Percentiles rank a stretch among this genome's conserved stretches.
Conservation (phyloP, 2,888 invertebrate genomes). For the Elgonia sp. region DNA sequence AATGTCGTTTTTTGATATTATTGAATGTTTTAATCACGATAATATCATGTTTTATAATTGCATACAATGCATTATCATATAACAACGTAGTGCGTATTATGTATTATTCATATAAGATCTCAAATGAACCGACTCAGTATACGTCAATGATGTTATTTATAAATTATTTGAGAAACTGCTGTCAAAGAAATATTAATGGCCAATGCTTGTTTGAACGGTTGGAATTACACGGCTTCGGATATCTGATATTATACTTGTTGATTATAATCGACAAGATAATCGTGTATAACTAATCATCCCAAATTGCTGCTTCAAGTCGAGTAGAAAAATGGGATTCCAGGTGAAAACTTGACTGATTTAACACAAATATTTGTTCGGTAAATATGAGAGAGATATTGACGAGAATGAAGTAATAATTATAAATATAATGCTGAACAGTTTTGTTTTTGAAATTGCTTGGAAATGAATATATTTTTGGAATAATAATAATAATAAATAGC, state of each 20-base stretch:
- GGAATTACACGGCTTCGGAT: conserved; percentile 39
- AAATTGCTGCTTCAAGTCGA: conserved; percentile 28
- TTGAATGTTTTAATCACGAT: neutral
- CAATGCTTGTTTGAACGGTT: conserved; percentile 42
- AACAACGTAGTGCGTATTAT: no score
- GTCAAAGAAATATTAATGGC: conserved; percentile 40
- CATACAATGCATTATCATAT: neutral
- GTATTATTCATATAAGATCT: no score
- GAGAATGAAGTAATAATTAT: conserved; percentile 16
- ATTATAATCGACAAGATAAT: conserved; percentile 56
- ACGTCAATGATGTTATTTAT: no score
- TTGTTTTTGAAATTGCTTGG: no score
- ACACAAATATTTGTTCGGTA: conserved; percentile 32
- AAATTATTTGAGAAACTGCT: neutral
- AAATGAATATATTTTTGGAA: no score
- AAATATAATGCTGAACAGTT: no score
- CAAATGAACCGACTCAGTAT: no score
- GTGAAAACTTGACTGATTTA: conserved; percentile 33
- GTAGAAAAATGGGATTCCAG: conserved; percentile 22
- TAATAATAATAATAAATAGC: no score
- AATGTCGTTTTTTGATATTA: neutral
- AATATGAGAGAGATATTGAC: neutral
- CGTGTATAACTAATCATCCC: conserved; percentile 43
- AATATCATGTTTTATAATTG: neutral
- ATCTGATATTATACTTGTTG: conserved; percentile 46